Conservation (phyloP, 2,888 invertebrate species). For the Strigamia crassipes region DNA sequence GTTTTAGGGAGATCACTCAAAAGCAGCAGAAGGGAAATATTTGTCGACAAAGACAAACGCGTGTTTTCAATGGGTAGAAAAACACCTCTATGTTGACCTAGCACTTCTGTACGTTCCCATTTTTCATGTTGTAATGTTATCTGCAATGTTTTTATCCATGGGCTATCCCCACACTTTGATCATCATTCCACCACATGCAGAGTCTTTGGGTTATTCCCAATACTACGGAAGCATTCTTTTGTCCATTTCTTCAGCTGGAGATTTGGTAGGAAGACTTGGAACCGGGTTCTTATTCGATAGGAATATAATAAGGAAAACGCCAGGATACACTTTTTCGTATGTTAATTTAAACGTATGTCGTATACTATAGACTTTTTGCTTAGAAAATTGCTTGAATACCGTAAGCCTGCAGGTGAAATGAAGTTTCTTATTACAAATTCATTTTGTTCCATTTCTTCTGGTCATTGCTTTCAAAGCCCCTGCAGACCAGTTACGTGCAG, state of each 20-base stretch:
- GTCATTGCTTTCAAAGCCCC: no score
- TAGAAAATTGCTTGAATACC: no score
- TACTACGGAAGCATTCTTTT: not conserved
- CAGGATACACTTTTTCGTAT: not conserved
- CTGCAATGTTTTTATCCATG: not conserved
- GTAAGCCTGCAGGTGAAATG: no score
- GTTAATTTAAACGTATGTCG: no score
- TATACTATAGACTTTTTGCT: no score
- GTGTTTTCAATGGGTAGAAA: not conserved
- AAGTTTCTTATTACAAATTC: no score
- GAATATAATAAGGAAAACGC: not conserved
- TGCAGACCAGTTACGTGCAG: no score
- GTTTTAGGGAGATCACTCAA: not conserved
- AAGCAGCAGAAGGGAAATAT: not conserved
- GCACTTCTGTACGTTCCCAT: not conserved
- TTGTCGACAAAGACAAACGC: not conserved
- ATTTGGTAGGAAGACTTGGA: not conserved
- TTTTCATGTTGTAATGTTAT: slow-evolving; percentile 56
- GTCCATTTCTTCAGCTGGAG: not conserved
- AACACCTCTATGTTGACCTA: not conserved
- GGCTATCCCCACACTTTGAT: not conserved
- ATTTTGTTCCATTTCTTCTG: no score
- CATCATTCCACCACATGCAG: not conserved
- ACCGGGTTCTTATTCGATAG: not conserved
- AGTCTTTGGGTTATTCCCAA: not conserved